phyloP scores from a whole-genome alignment of 2,888 invertebrate genomes.

The Orthosia gracilis region DNA sequence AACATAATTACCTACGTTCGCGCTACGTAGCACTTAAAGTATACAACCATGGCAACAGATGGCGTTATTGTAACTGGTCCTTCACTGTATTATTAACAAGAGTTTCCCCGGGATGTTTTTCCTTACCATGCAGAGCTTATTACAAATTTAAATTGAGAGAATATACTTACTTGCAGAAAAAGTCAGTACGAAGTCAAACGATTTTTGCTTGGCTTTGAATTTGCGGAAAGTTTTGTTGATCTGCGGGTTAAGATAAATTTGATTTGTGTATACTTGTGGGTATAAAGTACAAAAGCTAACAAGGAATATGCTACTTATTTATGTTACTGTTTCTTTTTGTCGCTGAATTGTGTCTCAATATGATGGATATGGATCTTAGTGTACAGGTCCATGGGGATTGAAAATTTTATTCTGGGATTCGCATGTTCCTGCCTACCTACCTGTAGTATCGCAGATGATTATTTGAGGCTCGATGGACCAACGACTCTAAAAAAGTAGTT shows the following conservation, averaged over 20 bases:
- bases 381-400: not conserved
- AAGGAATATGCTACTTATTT: not conserved
- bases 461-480: too few species aligned
- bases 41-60: constrained; percentile 52
- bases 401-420: not conserved
- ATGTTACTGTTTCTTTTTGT: not conserved
- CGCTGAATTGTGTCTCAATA: not conserved
- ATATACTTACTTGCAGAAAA: constrained; percentile 52
- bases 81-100: constrained; percentile 46
- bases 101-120: constrained; percentile 41
- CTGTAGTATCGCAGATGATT: too few species aligned
- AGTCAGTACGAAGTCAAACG: constrained; percentile 41
- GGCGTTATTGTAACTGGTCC: constrained; percentile 41
- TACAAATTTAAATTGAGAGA: constrained; percentile 60
- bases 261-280: not conserved
- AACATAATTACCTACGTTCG: constrained; percentile 21
- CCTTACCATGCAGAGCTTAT: constrained; percentile 50
- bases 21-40: constrained; percentile 28
- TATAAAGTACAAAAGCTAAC: not conserved
- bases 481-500: too few species aligned
- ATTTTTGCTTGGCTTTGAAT: constrained; percentile 34
- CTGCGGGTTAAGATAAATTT: constrained; percentile 9
- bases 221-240: constrained; percentile 39
- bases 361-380: too few species aligned
- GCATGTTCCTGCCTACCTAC: not conserved